Percentiles rank a stretch among this genome's conserved stretches.
Conservation (phyloP, 2,797 vertebrate species). For the Gambusia yucatana region DNA sequence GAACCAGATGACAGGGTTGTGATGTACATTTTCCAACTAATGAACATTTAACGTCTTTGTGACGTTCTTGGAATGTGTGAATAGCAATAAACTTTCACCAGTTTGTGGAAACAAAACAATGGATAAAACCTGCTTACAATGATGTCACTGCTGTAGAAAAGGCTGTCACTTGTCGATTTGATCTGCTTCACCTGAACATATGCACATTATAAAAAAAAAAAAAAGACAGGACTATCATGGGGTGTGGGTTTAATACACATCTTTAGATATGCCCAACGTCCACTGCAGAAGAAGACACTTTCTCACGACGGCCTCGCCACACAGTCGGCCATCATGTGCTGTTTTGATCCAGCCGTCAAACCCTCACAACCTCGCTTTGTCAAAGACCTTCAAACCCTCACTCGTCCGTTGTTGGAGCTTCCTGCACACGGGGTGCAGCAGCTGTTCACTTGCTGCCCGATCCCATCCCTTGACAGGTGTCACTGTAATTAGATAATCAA, state of each 20-base stretch:
- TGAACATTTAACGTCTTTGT: background rate
- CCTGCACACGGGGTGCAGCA: background rate
- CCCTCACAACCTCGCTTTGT: background rate
- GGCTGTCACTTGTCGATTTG: background rate
- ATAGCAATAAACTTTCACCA: background rate
- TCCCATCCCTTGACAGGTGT: slow-evolving; percentile 5
- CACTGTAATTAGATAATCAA: slow-evolving; percentile 25
- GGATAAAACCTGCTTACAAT: background rate
- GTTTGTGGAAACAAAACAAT: background rate
- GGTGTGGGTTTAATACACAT: background rate
- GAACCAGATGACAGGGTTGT: background rate
- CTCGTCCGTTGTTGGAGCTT: background rate
- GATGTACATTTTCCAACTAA: background rate
- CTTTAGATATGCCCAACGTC: background rate
- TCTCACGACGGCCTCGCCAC: background rate
- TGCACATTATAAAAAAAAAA: background rate
- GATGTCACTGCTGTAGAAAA: background rate
- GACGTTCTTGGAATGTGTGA: background rate
- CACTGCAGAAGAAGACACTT: background rate
- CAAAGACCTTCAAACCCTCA: slow-evolving; percentile 6
- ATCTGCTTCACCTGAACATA: background rate
- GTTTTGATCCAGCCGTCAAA: background rate
- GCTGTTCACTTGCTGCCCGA: background rate
- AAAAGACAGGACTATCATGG: background rate
- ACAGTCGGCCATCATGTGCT: background rate